Percentiles rank a stretch among this genome's conserved stretches.
phyloP scores from a whole-genome alignment of 2,113 vertebrate species.

The Tetrao urogallus region DNA sequence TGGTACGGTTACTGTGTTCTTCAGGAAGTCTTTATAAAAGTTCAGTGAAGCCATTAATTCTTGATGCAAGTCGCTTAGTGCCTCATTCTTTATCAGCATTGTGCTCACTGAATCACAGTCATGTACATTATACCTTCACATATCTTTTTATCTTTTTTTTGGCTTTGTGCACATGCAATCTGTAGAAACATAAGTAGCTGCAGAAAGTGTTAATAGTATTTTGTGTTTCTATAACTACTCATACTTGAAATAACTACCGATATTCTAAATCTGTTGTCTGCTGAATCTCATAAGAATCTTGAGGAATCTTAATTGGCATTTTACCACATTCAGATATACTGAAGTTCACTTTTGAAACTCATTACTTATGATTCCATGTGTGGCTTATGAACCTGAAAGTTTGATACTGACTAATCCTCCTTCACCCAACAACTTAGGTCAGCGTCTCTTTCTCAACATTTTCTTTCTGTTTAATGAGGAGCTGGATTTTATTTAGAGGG shows the following conservation, averaged over 20 bases:
- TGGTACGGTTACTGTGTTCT: neutral
- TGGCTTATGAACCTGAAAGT: neutral
- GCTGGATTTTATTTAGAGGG: neutral
- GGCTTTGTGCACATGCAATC: neutral
- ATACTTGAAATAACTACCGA: neutral
- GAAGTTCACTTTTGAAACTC: neutral
- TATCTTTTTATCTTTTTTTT: neutral
- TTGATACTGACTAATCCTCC: neutral
- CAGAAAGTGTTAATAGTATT: neutral
- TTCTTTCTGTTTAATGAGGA: neutral
- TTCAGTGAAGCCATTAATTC: neutral
- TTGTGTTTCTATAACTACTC: neutral
- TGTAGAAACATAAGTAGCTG: neutral
- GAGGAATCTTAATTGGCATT: neutral
- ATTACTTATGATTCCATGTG: neutral
- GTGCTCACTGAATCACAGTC: fast-evolving
- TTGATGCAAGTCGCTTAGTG: neutral
- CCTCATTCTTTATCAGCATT: neutral
- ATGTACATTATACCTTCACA: neutral
- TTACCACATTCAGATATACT: neutral
- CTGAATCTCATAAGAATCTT: neutral
- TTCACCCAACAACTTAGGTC: neutral
- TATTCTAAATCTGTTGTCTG: neutral
- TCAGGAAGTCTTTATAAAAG: neutral
- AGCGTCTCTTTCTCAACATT: neutral